Evolutionary conservation across 2,113 vertebrate genomes (phyloP).

Genomic region (Spea multiplicata): DNA sequence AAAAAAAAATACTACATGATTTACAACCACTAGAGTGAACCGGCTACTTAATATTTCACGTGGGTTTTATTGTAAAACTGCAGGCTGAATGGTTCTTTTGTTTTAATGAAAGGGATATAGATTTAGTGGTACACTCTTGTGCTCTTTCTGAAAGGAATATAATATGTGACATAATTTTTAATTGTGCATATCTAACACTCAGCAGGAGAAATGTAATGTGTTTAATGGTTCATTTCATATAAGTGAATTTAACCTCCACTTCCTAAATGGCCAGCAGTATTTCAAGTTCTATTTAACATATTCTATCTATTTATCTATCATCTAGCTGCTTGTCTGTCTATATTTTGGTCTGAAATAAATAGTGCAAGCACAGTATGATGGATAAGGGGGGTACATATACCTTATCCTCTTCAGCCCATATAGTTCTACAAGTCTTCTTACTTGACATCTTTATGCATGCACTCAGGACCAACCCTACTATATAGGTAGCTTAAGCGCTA

Average conservation of each 20-base stretch:
- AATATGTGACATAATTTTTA: conserved; percentile 13
- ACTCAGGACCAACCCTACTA: no score
- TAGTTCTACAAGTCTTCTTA: no score
- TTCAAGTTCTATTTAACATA: neutral
- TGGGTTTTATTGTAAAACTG: conserved; percentile 36
- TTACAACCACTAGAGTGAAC: neutral
- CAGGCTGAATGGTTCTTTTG: conserved; percentile 29
- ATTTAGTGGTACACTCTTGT: neutral
- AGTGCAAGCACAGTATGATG: no score
- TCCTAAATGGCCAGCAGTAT: neutral
- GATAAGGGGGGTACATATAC: no score
- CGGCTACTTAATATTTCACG: conserved; percentile 37
- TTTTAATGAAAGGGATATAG: neutral
- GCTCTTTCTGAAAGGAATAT: conserved; percentile 16
- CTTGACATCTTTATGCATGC: no score
- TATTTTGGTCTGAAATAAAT: no score
- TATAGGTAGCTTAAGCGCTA: no score
- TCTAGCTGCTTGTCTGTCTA: no score
- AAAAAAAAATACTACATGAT: conserved; percentile 8
- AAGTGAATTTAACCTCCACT: conserved; percentile 1
- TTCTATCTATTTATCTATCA: no score
- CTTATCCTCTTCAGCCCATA: no score
- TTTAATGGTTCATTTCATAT: conserved; percentile 8
- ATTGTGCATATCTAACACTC: conserved; percentile 12
- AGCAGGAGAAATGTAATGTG: conserved; percentile 4